Percentiles rank a stretch among this genome's conserved stretches.
phyloP scores from a whole-genome alignment of 2,888 invertebrate species.

The Drosophila tanythrix region DNA sequence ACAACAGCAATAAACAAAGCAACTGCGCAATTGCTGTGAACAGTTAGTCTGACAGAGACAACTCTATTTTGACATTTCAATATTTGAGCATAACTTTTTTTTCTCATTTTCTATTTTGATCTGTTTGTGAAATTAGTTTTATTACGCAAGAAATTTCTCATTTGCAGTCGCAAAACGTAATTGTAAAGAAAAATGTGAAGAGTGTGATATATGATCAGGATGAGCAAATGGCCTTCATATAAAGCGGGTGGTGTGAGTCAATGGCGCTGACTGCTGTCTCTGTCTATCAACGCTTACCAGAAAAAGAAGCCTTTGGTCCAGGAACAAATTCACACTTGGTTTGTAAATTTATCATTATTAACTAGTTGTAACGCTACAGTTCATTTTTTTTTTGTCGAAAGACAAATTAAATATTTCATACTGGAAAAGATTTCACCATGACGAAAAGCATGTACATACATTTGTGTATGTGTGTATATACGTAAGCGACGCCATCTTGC shows the following conservation, averaged over 20 bases:
- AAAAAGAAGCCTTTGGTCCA: constrained; percentile 63
- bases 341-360: constrained; percentile 66
- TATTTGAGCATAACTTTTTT: constrained; percentile 41
- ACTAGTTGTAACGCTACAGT: constrained; percentile 35
- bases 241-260: constrained; percentile 62
- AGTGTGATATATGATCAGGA: constrained; percentile 69
- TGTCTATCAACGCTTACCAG: constrained; percentile 57
- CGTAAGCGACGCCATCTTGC: constrained; percentile 58
- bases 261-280: constrained; percentile 56
- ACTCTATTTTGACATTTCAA: constrained; percentile 39
- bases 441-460: constrained; percentile 24
- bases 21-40: constrained; percentile 60
- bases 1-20: constrained; percentile 44
- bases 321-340: constrained; percentile 74
- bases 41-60: constrained; percentile 65
- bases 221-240: constrained; percentile 67
- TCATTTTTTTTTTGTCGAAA: constrained; percentile 20
- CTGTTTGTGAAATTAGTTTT: constrained; percentile 77
- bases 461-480: constrained; percentile 23
- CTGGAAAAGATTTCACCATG: constrained; percentile 20
- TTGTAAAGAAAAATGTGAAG: constrained; percentile 74
- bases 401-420: constrained; percentile 28
- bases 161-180: constrained; percentile 83
- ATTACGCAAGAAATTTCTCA: constrained; percentile 85
- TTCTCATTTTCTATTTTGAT: constrained; percentile 32